Evolutionary conservation across 2,888 invertebrate species (phyloP).

Genomic region (Cheiracanthium punctorium): DNA sequence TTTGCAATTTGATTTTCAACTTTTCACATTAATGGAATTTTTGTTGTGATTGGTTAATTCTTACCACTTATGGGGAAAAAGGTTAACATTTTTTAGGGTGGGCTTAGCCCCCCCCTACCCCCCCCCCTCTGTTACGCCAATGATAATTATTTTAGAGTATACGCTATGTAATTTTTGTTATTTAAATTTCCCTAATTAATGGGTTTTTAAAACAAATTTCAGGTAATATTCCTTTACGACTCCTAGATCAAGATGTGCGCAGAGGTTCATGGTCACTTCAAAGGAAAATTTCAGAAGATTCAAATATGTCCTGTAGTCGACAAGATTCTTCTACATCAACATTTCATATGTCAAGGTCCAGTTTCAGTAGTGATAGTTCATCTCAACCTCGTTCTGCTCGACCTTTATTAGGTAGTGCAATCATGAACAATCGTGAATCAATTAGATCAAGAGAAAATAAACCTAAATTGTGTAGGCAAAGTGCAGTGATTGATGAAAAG

Average conservation of each 20-base stretch:
- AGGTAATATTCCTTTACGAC: conserved; percentile 60
- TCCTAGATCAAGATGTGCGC: conserved; percentile 48
- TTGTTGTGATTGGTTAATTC: no score
- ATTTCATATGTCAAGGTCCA: conserved; percentile 84
- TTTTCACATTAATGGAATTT: no score
- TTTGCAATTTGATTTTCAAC: no score
- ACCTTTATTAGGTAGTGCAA: conserved; percentile 23
- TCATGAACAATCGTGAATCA: conserved; percentile 31
- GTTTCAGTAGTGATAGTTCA: conserved; percentile 65
- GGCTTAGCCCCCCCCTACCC: no score
- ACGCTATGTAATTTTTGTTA: no score
- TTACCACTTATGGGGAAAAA: no score
- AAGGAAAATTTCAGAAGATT: conserved; percentile 92
- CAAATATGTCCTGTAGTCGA: conserved; percentile 90
- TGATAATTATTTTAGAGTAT: no score
- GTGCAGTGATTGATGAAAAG: conserved; percentile 44
- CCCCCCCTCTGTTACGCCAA: no score
- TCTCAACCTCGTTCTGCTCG: conserved; percentile 43
- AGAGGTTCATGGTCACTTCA: conserved; percentile 78
- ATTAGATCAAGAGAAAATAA: conserved; percentile 48
- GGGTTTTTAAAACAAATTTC: conserved; percentile 19
- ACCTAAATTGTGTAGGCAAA: conserved; percentile 56
- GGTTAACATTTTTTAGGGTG: no score
- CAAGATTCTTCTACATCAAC: conserved; percentile 93
- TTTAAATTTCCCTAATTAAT: no score